Base-by-base conservation (phyloP, 1,140 invertebrate species). In the Chymomyza costata region DNA sequence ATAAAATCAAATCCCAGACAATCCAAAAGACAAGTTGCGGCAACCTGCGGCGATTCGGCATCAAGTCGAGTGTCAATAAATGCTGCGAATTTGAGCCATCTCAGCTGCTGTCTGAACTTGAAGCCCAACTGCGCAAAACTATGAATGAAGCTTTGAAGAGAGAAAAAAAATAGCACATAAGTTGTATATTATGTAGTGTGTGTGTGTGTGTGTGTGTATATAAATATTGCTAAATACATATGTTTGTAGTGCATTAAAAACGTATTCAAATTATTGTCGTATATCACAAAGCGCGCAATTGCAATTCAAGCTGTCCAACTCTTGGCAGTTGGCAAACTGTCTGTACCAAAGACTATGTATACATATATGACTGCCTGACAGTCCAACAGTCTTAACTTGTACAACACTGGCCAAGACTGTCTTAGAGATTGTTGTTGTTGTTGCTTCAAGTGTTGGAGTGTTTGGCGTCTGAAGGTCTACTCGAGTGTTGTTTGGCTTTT, bases 391-490 rank as follows among this genome's bases (percentile, higher is more conserved):
- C 68, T 67, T 67, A 47, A 47, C 62, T 65, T 56, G 58, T n/a
- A n/a, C n/a, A n/a, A n/a, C n/a, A n/a, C 53, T 65, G 68, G 55
- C 56, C 66, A 61, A 18, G 44, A 13, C 41, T 54, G 54, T 31
- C 3, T 13, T 19, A 14, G 32, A 28, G 17, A 44, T 37, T 52
- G n/a, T 31, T 21, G 6, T 16, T 32, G 38, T n/a, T 60, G 64
- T 31, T 55, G 32, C 21, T n/a, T n/a, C n/a, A 58, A 67, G 71
- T 73, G 73, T 78, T 78, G 73, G 67, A 80, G 73, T 80, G 73
- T 80, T 80, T 80, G 73, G 73, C 73, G 73, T 80, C 73, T 80
- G 73, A 80, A 80, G 73, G 73, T 80, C 73, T 80, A 80, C 73
- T 78, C 80, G 67, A 63, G 63, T 67, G 71, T n/a, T n/a, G n/a